phyloP scores from a whole-genome alignment of 2,888 invertebrate species.

The Orthosia gracilis region DNA sequence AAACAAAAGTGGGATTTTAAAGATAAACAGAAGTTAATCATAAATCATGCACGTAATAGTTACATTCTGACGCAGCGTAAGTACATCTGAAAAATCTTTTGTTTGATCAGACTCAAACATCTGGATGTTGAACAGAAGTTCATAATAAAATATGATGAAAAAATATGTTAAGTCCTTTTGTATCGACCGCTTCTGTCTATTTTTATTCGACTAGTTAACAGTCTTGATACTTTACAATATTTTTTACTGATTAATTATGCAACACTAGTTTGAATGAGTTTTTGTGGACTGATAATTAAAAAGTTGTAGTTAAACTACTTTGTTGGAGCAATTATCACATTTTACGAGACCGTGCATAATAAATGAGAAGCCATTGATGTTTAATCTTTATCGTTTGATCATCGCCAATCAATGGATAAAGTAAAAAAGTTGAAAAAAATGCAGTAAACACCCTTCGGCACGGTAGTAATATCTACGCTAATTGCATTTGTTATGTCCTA shows the following conservation, averaged over 20 bases:
- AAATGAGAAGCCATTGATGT: conserved; percentile 66
- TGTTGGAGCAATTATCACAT: conserved; percentile 35
- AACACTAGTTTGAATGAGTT: conserved; percentile 12
- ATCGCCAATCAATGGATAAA: conserved; percentile 76
- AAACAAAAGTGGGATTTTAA: conserved; percentile 82
- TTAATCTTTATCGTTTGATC: conserved; percentile 79
- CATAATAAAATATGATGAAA: conserved; percentile 91
- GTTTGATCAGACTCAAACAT: conserved; percentile 90
- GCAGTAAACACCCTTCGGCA: conserved; percentile 67
- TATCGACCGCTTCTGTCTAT: conserved; percentile 87
- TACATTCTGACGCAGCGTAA: conserved; percentile 83
- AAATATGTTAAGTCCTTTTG: conserved; percentile 91
- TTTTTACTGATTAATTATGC: conserved; percentile 35
- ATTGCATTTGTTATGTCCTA: conserved; percentile 78
- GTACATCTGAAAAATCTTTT: conserved; percentile 89
- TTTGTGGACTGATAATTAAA: conserved; percentile 28
- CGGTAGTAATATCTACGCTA: conserved; percentile 70
- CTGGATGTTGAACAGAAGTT: conserved; percentile 91
- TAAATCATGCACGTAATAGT: conserved; percentile 88
- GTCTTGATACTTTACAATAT: conserved; percentile 81
- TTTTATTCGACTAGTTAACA: conserved; percentile 66
- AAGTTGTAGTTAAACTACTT: conserved; percentile 25
- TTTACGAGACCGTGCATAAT: conserved; percentile 42
- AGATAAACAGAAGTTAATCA: conserved; percentile 84
- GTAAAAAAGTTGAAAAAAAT: conserved; percentile 69